Base-by-base conservation (phyloP, 2,888 invertebrate genomes). In the Caenorhabditis wallacei region DNA sequence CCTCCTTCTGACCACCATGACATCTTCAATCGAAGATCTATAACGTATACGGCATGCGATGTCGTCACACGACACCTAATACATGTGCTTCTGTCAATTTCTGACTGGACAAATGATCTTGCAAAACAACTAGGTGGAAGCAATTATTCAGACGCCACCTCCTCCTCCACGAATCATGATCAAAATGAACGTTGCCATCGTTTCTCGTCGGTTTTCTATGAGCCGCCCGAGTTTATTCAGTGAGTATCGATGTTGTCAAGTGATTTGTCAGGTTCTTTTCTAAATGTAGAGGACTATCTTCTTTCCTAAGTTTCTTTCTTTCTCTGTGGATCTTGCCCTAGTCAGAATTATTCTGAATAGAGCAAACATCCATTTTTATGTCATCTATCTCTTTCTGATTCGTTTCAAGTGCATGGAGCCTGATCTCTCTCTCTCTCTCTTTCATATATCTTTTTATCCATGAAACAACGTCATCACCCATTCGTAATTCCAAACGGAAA, bases 21-120 rank as follows among this genome's bases (percentile, higher is more conserved):
- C 2, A 48, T 18, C 5, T 13, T 18, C 2, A n/a, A 18, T 2
- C 4, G 3, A 5, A 18, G 69, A 10, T 51, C 72, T 40, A n/a
- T 61, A 26, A 54, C 74, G 18, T 80, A 69, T 37, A 68, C 68
- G n/a, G 75, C 75, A 10, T 81, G 81, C 56, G 71, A 81, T 48
- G 54, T 57, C 18, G 54, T 76, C 61, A 81, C 76, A 8, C 70
- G 75, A 18, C 75, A 70, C 18, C 40, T 81, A 11, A 75, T 81
- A 30, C 43, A 64, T n/a, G 22, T 75, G 1, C 75, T 81, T 11
- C 8, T 81, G 22, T 40, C 70, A 3, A 76, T 81, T 22, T 81
- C 81, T 16, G 71, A 81, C n/a, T 75, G 75, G 81, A 57, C 70
- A 3, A 64, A 22, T 3, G 46, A 53, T 20, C 30, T 76, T 16